Base-by-base conservation (phyloP, 1,140 invertebrate species). In the Microplitis demolitor region DNA sequence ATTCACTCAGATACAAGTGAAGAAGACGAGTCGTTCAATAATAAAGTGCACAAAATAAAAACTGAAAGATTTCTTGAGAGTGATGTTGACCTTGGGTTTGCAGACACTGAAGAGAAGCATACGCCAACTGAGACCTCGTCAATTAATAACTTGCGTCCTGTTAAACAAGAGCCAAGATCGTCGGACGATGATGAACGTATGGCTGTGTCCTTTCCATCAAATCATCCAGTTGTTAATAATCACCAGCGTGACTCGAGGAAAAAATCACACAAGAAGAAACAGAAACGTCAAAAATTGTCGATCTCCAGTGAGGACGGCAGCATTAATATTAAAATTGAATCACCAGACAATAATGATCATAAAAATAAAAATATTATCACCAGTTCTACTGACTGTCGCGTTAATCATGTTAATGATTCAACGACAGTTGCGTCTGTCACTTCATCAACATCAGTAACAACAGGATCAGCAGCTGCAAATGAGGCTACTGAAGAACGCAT, bases 251-350 rank as follows among this genome's bases (percentile, higher is more conserved):
- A 87, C 53, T 79, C 88, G 35, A 87, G 92, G 4, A 94, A 92
- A 78, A 94, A 94, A 78, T 87, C 87, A 1, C 93, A 95, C 77
- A 94, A 94, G 81, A 95, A 95, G 85, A 95, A 94, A 78, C 93
- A 94, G 80, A 94, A 93, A 79, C 91, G 92, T 4, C 90, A 92
- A 67, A 95, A 94, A 79, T 90, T 89, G 74, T 90, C 89, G 2
- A 84, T 90, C 16, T 90, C 89, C 0, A 90, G 88, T 71, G 91
- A 91, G 69, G 91, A 92, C 56, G 84, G 80, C 5, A 58, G 68
- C 11, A 86, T 87, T 76, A 75, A 71, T 39, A 64, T 83, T 3
- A 87, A 87, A 63, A 53, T 81, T 4, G 85, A 87, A 68, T 31
- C 77, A 5, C 37, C 72, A 0, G 85, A 87, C 31, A 74, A 56